Evolutionary conservation across 2,113 vertebrate genomes (phyloP), one percentile per base, ranked within the genome.

Genomic region (Tetrao urogallus): DNA sequence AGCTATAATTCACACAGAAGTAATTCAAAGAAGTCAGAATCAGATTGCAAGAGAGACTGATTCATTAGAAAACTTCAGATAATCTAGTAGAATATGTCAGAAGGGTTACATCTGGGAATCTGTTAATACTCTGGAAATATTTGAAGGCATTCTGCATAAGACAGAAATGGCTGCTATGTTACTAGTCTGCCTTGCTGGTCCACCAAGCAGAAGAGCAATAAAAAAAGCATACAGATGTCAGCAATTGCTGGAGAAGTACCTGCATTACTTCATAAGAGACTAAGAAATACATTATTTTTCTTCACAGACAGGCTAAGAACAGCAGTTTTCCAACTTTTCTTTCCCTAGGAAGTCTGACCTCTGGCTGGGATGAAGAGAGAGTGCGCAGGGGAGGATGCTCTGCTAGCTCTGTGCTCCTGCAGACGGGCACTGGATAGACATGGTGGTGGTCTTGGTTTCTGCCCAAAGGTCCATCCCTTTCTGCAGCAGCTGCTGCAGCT

Each of bases 291-390:
- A 13, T 50, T 64, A 47, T 52, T 67, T 76, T 56, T 30, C 5
- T 94, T 81, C 21, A 48, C 27, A 40, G 1, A 0, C 40, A n/a
- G 25, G 3, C 0, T 0, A 52, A 27, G 6, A 9, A 66, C 34
- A 77, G 32, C 77, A 86, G 45, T 70, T 70, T 24, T 27, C 43
- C 45, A 27, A 19, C 67, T 27, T 36, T 17, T 11, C n/a, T 36
- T 70, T 17, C 16, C 11, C 24, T 48, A 27, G 15, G 18, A 34
- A 18, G 6, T 25, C 24, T 11, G 9, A 14, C 10, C 28, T 66
- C 19, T 43, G 64, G 40, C 40, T 66, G 19, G 27, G 25, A 32
- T 43, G 40, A 16, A 30, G 21, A 32, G 43, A 34, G 21, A 16
- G 32, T 25, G 14, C 10, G 43, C 43, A 24, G 42, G 10, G 14